phyloP scores from a whole-genome alignment of 2,888 invertebrate genomes.

The Drosophila pseudotalamancana region DNA sequence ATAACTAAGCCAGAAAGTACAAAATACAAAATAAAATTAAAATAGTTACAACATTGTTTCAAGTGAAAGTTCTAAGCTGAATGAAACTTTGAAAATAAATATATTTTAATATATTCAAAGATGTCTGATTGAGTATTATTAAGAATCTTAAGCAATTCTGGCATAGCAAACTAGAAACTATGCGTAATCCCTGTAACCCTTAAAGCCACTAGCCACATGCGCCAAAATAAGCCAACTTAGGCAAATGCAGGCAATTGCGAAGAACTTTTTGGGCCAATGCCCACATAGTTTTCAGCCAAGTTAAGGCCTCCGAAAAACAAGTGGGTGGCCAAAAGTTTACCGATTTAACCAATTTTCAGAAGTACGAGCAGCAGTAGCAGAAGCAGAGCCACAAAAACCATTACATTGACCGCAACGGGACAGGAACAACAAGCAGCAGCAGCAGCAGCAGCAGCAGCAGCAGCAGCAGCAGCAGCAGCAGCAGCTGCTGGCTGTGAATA shows the following conservation, averaged over 20 bases:
- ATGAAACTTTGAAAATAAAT: neutral
- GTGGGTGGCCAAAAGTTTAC: constrained; percentile 53
- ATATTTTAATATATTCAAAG: too few species aligned
- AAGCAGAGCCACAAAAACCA: constrained; percentile 55
- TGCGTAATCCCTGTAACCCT: neutral
- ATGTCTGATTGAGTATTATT: too few species aligned
- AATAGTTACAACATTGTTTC: too few species aligned
- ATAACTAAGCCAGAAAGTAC: too few species aligned
- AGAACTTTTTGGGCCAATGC: constrained; percentile 21
- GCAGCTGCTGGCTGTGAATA: constrained; percentile 9
- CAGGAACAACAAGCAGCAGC: constrained; percentile 50
- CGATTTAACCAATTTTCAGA: constrained; percentile 66
- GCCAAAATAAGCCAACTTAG: constrained; percentile 13
- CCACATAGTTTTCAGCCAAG: constrained; percentile 45
- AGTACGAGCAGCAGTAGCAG: too few species aligned
- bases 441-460: constrained; percentile 21
- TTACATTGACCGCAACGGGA: constrained; percentile 60
- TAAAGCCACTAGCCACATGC: neutral
- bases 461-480: constrained; percentile 19
- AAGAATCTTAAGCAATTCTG: neutral
- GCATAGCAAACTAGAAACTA: too few species aligned
- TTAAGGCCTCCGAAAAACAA: constrained; percentile 31
- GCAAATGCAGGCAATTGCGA: constrained; percentile 25
- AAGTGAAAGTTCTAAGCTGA: neutral
- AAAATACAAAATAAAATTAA: too few species aligned